Conservation (phyloP, 2,113 vertebrate species). For the Felis catus region DNA sequence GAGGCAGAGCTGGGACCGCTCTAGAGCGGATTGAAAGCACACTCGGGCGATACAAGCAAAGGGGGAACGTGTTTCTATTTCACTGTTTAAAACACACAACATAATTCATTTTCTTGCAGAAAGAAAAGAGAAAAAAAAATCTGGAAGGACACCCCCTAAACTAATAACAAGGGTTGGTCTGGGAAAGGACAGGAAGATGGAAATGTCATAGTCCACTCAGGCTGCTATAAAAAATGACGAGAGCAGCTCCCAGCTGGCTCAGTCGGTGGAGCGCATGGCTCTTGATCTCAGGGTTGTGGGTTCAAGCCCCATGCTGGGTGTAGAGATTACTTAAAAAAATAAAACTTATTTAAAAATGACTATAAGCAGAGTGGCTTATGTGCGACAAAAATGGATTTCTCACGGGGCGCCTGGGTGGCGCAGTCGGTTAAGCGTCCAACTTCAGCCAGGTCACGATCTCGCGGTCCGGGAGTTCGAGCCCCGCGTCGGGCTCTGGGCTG, state of each 20-base stretch:
- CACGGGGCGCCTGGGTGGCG: too few species aligned
- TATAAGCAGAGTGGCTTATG: not conserved
- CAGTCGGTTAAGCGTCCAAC: too few species aligned
- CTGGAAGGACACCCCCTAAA: not conserved
- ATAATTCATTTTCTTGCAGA: not conserved
- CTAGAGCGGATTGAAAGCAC: fast-evolving
- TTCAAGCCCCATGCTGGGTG: not conserved
- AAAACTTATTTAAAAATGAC: not conserved
- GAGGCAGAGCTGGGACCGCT: fast-evolving
- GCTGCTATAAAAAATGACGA: not conserved
- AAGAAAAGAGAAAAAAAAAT: not conserved
- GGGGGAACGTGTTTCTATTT: not conserved
- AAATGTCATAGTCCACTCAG: not conserved
- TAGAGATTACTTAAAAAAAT: not conserved
- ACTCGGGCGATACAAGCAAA: not conserved
- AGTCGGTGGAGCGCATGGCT: fast-evolving
- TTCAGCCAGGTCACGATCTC: too few species aligned
- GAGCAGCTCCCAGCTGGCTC: not conserved
- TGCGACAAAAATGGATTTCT: not conserved
- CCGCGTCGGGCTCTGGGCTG: too few species aligned
- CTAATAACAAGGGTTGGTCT: not conserved
- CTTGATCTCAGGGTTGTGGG: not conserved
- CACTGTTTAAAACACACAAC: not conserved
- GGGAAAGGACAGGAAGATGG: not conserved
- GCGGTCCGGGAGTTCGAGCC: too few species aligned